Base-by-base conservation (phyloP, 1,140 invertebrate species). In the Zaprionus ghesquierei region DNA sequence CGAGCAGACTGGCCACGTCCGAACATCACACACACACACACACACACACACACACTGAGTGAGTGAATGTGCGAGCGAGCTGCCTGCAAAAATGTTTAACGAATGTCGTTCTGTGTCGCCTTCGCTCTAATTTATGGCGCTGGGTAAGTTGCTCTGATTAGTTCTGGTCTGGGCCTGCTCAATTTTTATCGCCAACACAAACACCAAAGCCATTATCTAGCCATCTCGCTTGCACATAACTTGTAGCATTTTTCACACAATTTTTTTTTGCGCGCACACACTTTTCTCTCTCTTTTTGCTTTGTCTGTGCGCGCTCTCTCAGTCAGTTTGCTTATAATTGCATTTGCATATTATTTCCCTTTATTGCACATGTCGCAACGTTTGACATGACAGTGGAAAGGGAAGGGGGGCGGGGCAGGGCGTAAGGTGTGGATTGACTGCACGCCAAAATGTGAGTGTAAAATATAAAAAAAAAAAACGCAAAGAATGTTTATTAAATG, bases 271-370 rank as follows among this genome's bases (percentile, higher is more conserved):
- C n/a, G n/a, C n/a, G n/a, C n/a, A n/a, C n/a, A 10, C 18, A 5
- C 3, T 22, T 9, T 22, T 20, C 6, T 29, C 22, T 29, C 27
- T 29, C 18, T 23, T 35, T n/a, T 41, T 4, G 1, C n/a, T 54
- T 22, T 58, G 12, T 56, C 5, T 5, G n/a, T 20, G 22, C 18
- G 22, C 22, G 73, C 74, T 77, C 65, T 86, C 75, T 68, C 70
- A 66, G 75, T 71, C 60, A 79, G 82, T 81, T 85, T 46, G 81
- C 75, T 87, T 78, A 89, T 87, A 87, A 87, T 87, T 87, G 82
- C 82, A 87, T 87, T 87, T 87, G 82, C 82, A 87, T 87, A 87
- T 87, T 87, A 87, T 87, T 87, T 87, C 79, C 79, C 72, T 89
- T 82, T 87, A 89, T 87, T 87, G 82, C 82, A 87, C 84, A 87